phyloP scores from a whole-genome alignment of 2,113 vertebrate species.

The Eubucco bourcierii region DNA sequence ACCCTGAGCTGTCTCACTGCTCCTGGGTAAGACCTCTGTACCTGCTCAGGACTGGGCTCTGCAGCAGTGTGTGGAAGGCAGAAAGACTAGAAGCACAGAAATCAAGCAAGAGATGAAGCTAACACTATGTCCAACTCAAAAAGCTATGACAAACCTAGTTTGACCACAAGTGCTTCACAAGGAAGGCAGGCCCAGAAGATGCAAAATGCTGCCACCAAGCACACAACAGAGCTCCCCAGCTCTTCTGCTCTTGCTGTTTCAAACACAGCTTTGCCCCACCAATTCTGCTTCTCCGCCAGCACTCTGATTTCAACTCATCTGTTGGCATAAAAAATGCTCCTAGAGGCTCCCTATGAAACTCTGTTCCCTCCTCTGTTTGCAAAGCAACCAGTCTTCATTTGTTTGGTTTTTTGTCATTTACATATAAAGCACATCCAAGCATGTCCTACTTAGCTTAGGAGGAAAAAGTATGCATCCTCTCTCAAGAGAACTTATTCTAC shows the following conservation, averaged over 20 bases:
- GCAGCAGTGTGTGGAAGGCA: background rate
- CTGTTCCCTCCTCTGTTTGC: background rate
- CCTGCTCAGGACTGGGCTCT: background rate
- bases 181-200: background rate
- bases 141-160: background rate
- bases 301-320: background rate
- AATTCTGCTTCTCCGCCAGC: background rate
- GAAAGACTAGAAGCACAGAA: background rate
- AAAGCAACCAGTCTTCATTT: background rate
- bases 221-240: background rate
- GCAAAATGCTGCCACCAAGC: rapidly evolving
- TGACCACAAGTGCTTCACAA: background rate
- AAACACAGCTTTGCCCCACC: background rate
- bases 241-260: conserved; percentile 17
- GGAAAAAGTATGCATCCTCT: background rate
- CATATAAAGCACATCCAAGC: conserved; percentile 10
- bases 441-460: background rate
- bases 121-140: background rate
- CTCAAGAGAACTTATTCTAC: background rate
- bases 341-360: background rate
- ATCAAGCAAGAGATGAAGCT: background rate
- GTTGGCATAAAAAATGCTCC: background rate
- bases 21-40: background rate
- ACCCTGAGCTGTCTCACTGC: background rate
- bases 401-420: background rate